Conservation (phyloP, 2,797 vertebrate species). For the Malurus leucopterus region DNA sequence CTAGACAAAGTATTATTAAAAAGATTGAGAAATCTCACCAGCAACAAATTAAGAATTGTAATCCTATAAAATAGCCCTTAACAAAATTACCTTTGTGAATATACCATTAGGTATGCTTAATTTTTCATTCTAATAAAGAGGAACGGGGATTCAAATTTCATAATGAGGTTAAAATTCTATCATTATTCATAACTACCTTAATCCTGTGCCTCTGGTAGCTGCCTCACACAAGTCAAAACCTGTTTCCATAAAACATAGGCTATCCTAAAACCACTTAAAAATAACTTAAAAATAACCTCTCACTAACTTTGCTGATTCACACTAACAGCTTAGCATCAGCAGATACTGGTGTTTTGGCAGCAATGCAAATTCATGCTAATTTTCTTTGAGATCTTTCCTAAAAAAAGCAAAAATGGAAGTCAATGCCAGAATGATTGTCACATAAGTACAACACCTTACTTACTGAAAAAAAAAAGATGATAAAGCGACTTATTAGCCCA, state of each 20-base stretch:
- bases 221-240: background rate
- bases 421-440: conserved; percentile 11
- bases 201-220: background rate
- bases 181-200: background rate
- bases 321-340: background rate
- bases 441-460: background rate
- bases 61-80: background rate
- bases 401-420: conserved; percentile 18
- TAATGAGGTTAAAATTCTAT: background rate
- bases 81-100: background rate
- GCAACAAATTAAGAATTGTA: background rate
- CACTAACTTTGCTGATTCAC: conserved; percentile 15
- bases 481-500: background rate
- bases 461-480: background rate
- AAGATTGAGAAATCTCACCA: background rate
- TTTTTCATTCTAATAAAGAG: background rate
- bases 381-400: background rate
- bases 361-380: conserved; percentile 42
- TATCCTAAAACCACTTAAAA: background rate
- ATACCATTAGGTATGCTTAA: background rate
- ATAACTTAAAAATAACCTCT: conserved; percentile 3
- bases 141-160: background rate
- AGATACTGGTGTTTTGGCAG: background rate
- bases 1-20: fast-evolving
- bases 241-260: background rate